phyloP scores from a whole-genome alignment of 2,888 invertebrate genomes.

The Trissolcus brochymenae region DNA sequence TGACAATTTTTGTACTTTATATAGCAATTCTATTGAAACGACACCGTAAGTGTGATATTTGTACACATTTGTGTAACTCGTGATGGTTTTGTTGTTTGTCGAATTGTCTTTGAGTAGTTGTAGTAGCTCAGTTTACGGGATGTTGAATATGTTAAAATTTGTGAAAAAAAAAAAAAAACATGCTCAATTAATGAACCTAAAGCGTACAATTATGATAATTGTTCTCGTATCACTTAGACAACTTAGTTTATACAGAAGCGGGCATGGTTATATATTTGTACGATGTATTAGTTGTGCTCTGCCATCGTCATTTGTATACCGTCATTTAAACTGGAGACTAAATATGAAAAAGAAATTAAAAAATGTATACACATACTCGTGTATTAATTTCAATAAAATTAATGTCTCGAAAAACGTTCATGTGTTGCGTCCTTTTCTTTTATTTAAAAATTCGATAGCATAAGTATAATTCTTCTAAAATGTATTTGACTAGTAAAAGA shows the following conservation, averaged over 20 bases:
- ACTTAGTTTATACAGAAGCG: constrained; percentile 19
- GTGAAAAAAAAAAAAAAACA: constrained; percentile 18
- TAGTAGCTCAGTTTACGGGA: not conserved
- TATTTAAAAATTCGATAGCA: not conserved
- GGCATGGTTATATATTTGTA: constrained; percentile 41
- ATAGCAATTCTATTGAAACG: not conserved
- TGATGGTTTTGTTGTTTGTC: not conserved
- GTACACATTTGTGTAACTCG: not conserved
- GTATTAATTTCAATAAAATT: constrained; percentile 25
- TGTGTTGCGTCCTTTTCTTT: not conserved
- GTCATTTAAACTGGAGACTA: not conserved
- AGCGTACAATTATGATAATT: constrained; percentile 26
- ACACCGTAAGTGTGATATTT: not conserved
- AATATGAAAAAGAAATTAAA: constrained; percentile 1
- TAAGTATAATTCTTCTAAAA: not conserved
- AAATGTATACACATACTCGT: constrained; percentile 9
- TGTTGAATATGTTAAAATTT: not conserved
- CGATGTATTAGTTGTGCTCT: constrained; percentile 39
- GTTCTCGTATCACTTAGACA: constrained; percentile 14
- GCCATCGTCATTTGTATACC: constrained; percentile 31
- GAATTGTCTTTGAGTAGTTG: constrained; percentile 1
- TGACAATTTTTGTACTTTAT: not conserved
- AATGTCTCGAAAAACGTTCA: not conserved
- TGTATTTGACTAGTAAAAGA: not conserved
- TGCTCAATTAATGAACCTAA: constrained; percentile 37